Conservation (phyloP, 2,888 invertebrate species). For the Aphodius sticticus region DNA sequence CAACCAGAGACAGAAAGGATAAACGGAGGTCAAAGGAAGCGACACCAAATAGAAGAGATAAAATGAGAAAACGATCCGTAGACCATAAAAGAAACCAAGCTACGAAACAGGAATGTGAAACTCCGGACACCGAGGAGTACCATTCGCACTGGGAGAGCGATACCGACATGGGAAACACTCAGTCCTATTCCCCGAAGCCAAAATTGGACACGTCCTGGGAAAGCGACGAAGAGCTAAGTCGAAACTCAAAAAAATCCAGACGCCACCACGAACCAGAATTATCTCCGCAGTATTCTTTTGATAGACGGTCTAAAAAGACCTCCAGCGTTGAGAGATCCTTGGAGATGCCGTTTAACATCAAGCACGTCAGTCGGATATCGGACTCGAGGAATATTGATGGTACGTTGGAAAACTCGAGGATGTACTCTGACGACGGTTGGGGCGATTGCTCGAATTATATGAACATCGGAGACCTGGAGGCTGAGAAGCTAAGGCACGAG, state of each 20-base stretch:
- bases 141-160: conserved; percentile 52
- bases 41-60: conserved; percentile 6
- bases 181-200: conserved; percentile 27
- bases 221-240: conserved; percentile 44
- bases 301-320: conserved; percentile 24
- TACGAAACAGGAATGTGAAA: conserved; percentile 30
- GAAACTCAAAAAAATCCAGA: conserved; percentile 1
- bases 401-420: background rate
- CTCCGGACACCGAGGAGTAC: conserved; percentile 51
- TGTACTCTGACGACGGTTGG: conserved; percentile 44
- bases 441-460: conserved; percentile 43
- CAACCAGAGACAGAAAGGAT: conserved; percentile 7
- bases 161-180: conserved; percentile 42
- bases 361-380: conserved; percentile 33
- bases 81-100: background rate
- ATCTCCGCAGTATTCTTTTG: background rate
- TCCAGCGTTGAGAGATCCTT: conserved; percentile 39
- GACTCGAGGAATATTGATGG: conserved; percentile 27
- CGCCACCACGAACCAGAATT: background rate
- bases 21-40: conserved; percentile 7
- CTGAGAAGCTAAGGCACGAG: conserved; percentile 40
- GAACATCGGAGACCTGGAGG: conserved; percentile 38
- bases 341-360: conserved; percentile 46
- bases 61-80: conserved; percentile 15
- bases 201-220: conserved; percentile 45